phyloP scores from a whole-genome alignment of 1,140 invertebrate genomes.

The Drosophila quadrilineata region DNA sequence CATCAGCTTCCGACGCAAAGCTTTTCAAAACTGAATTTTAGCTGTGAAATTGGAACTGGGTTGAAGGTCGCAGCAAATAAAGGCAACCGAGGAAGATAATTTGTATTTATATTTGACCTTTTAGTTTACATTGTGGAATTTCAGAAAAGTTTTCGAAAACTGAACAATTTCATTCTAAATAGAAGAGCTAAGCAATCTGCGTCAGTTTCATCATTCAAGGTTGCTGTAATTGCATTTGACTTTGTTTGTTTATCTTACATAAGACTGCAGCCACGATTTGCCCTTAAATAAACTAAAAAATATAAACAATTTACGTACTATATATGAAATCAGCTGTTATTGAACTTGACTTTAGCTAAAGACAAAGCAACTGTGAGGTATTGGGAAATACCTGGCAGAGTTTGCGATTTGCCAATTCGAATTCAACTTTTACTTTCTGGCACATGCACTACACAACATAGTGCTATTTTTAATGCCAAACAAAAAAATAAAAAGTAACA shows the following conservation, averaged over 20 bases:
- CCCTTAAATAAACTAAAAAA: slow-evolving; percentile 51
- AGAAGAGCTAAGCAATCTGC: slow-evolving; percentile 8
- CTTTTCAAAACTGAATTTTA: not conserved
- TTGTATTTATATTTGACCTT: slow-evolving; percentile 22
- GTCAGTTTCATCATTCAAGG: slow-evolving; percentile 26
- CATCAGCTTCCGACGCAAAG: not conserved
- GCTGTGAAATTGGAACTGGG: not conserved
- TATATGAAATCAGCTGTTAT: slow-evolving; percentile 39
- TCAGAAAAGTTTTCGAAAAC: no score
- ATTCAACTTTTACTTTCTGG: slow-evolving; percentile 72
- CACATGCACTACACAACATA: slow-evolving; percentile 35
- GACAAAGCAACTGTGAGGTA: slow-evolving; percentile 30
- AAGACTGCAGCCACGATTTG: slow-evolving; percentile 23
- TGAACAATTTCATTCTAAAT: no score
- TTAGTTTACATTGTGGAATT: not conserved
- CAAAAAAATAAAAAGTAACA: not conserved
- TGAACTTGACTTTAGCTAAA: slow-evolving; percentile 61
- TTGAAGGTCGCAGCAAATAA: no score
- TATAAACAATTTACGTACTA: slow-evolving; percentile 8
- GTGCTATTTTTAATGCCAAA: slow-evolving; percentile 17
- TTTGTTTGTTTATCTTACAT: slow-evolving; percentile 60
- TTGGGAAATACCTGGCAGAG: slow-evolving; percentile 71
- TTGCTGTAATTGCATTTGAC: slow-evolving; percentile 57
- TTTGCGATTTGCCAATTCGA: slow-evolving; percentile 54
- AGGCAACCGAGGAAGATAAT: not conserved